Base-by-base conservation (phyloP, 2,113 vertebrate species). In the Charadrius vociferus region DNA sequence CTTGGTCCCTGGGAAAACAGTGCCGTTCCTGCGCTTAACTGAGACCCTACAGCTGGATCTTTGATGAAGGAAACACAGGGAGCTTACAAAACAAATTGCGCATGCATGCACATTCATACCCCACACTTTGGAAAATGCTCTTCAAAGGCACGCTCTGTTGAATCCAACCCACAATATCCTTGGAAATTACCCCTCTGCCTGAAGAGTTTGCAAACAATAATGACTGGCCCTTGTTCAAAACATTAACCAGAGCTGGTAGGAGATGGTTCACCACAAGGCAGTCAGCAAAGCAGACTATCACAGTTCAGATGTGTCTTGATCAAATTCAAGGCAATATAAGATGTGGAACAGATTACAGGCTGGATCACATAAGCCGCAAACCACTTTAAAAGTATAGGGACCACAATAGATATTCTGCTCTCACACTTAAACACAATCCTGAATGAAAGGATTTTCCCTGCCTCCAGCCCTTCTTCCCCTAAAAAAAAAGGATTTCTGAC, bases 381-480 rank as follows among this genome's bases (percentile, higher is more conserved):
- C 90, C 87, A 97, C 88, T 95, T 90, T 77, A 94, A 58, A 91
- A 91, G 49, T 4, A 0, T 22, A 47, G 50, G 62, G n/a, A 75
- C 73, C 93, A 94, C 91, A 96, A 87, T 70, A 96, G 93, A 91
- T 91, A 94, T n/a, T 97, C 89, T 90, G 70, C 79, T 95, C 91
- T 95, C 91, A 83, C 93, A 93, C 81, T 95, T 81, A 43, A 93
- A 72, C 37, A 53, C 0, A 29, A 96, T 78, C 85, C 68, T 52
- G 77, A 96, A 95, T 73, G 86, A 94, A 95, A 95, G 83, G 71
- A 87, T 92, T 96, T 95, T 90, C 74, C 84, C 53, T 75, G 87
- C 66, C 92, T 96, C 85, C 85, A 91, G 81, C 85, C 37, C 53
- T 80, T 55, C 78, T 72, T 70, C 30, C 78, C 75, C 74, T 34